Evolutionary conservation across 2,797 vertebrate genomes (phyloP).

Genomic region (Diceros bicornis): DNA sequence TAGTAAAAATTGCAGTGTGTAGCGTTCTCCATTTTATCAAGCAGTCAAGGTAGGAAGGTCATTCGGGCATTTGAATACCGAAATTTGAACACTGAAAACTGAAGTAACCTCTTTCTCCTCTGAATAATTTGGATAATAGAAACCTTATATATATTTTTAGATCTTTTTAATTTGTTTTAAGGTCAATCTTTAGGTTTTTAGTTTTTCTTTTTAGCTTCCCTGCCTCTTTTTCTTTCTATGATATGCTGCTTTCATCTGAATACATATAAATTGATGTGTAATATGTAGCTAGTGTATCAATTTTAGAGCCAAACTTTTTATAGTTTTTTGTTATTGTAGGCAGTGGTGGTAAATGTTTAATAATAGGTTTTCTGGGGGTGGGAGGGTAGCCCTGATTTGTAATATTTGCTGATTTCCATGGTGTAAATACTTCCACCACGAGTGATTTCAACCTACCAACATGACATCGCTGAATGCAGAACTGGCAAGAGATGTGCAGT

Average conservation of each 20-base stretch:
- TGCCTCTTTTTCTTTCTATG: background rate
- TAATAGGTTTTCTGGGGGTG: background rate
- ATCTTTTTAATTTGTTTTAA: conserved; percentile 60
- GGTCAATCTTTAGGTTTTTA: background rate
- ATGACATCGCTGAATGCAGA: background rate
- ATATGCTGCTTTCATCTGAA: background rate
- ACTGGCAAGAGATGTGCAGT: background rate
- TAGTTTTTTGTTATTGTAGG: background rate
- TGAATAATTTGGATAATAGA: conserved; percentile 43
- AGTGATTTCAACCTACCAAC: background rate
- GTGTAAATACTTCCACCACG: background rate
- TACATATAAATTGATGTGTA: background rate
- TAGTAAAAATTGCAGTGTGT: conserved; percentile 24
- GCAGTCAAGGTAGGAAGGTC: conserved; percentile 17
- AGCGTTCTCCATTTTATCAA: conserved; percentile 60
- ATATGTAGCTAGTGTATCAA: background rate
- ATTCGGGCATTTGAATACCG: background rate
- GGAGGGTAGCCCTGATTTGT: background rate
- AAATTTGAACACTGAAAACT: conserved; percentile 24
- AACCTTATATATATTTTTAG: background rate
- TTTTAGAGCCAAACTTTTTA: conserved; percentile 18
- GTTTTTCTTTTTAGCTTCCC: background rate
- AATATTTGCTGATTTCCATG: background rate
- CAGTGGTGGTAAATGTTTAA: background rate
- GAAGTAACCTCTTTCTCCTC: background rate